Evolutionary conservation across 2,113 vertebrate genomes (phyloP), one percentile per base, ranked within the genome.

Genomic region (Barnardius zonarius): DNA sequence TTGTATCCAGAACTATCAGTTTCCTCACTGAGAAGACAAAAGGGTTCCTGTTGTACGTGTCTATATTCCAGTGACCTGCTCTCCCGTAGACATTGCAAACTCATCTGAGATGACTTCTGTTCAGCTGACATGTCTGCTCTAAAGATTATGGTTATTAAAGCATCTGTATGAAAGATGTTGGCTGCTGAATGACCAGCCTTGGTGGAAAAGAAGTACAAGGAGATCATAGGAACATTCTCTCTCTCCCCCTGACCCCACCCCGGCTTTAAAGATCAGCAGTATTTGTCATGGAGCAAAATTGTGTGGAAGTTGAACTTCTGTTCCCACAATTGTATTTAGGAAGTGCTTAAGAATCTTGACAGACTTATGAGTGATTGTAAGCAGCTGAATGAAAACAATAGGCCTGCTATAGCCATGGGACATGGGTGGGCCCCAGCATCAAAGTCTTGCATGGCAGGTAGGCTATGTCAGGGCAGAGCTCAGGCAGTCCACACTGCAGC

Each of bases 241-340:
- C 28, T 30, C 30, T 17, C 28, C 6, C 52, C 6, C 10, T 6
- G 14, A 67, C 84, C 79, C 91, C 75, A 87, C 85, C 85, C 76
- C 41, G 2, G 83, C 86, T 94, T 90, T 94, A 95, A 93, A 96
- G 86, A 97, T 88, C 93, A 95, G 83, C 9, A 8, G 39, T 92
- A 25, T 95, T 96, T 86, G 80, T 96, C 83, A 88, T 86, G 88
- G 83, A 92, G 77, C 66, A 90, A 66, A 93, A 93, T 64, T 77
- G 33, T 92, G 92, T 95, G 80, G 86, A 90, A 94, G 64, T 88
- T 92, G 90, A 92, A 96, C 73, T 93, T 95, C 88, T 93, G 90
- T 95, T 96, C 96, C 95, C 95, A 96, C 92, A 66, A 97, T 96
- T 96, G 95, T 96, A 57, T 96, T 94, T 95, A 52, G 84, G 62